A percentile compares a stretch with the other conserved stretches of the same genome.
Evolutionary conservation across 2,888 invertebrate genomes (phyloP).

Genomic region (Tanypteryx hageni): DNA sequence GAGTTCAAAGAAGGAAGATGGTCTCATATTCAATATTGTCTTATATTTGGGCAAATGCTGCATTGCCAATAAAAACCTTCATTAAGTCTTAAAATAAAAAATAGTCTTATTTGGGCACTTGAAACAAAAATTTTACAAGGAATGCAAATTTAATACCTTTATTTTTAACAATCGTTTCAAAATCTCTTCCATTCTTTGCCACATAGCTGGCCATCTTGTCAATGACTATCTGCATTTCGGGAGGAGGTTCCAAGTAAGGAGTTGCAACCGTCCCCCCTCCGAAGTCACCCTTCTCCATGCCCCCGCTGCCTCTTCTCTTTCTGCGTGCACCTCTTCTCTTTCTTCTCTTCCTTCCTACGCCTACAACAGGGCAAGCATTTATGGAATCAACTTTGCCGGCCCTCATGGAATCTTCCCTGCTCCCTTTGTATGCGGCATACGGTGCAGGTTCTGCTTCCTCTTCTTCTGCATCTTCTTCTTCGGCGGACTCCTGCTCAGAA

Average conservation of each 20-base stretch:
- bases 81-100: neutral
- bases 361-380: neutral
- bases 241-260: slow-evolving; percentile 82
- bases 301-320: slow-evolving; percentile 58
- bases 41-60: no score
- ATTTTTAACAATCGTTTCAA: slow-evolving; percentile 90
- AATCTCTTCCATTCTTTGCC: slow-evolving; percentile 94
- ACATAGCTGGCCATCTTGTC: slow-evolving; percentile 99
- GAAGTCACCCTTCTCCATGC: slow-evolving; percentile 47
- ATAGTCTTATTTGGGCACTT: neutral
- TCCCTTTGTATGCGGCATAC: neutral
- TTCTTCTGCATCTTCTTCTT: slow-evolving; percentile 41
- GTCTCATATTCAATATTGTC: no score
- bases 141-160: slow-evolving; percentile 76
- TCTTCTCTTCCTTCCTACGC: slow-evolving; percentile 28
- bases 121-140: neutral
- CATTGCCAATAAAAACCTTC: no score
- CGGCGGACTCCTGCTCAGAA: neutral
- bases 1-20: no score
- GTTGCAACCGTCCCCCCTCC: neutral
- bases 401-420: neutral
- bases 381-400: neutral
- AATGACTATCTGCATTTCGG: slow-evolving; percentile 90
- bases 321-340: slow-evolving; percentile 52
- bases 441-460: neutral